Conservation (phyloP, 2,888 invertebrate species). For the Diaperis boleti region DNA sequence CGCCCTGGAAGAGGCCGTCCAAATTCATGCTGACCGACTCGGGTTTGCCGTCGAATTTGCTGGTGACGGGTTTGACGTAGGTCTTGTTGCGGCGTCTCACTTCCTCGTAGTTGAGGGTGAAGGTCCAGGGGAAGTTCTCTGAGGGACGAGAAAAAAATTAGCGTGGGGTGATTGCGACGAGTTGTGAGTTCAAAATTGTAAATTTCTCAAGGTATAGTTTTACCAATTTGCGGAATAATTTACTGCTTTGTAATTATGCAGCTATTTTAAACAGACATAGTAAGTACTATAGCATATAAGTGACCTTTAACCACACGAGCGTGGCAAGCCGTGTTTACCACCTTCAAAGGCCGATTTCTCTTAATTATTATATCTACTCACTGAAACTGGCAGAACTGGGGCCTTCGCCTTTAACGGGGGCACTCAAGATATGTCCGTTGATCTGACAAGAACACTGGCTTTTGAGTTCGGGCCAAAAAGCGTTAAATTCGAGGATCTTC, state of each 20-base stretch:
- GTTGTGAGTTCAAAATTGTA: too few relatives aligned
- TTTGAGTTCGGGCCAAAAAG: not conserved
- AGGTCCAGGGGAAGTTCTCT: not conserved
- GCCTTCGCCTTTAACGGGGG: not conserved
- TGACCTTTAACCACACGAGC: too few relatives aligned
- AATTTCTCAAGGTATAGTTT: too few relatives aligned
- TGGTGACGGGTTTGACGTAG: not conserved
- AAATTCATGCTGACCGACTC: not conserved
- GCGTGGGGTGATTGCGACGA: too few relatives aligned
- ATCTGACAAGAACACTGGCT: not conserved
- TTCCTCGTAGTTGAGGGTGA: slow-evolving; percentile 1
- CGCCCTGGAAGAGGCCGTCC: slow-evolving; percentile 4
- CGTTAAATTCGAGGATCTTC: not conserved
- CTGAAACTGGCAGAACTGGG: slow-evolving; percentile 1
- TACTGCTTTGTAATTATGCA: too few relatives aligned
- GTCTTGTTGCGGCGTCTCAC: not conserved
- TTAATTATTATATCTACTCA: not conserved
- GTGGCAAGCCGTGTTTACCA: too few relatives aligned
- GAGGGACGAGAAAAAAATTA: not conserved
- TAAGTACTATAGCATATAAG: too few relatives aligned
- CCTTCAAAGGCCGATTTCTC: too few relatives aligned
- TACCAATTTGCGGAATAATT: too few relatives aligned
- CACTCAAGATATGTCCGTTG: not conserved
- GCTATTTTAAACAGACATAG: too few relatives aligned
- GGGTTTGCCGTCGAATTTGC: slow-evolving; percentile 1